Conservation (phyloP, 1,140 invertebrate genomes). For the Bombus affinis region DNA sequence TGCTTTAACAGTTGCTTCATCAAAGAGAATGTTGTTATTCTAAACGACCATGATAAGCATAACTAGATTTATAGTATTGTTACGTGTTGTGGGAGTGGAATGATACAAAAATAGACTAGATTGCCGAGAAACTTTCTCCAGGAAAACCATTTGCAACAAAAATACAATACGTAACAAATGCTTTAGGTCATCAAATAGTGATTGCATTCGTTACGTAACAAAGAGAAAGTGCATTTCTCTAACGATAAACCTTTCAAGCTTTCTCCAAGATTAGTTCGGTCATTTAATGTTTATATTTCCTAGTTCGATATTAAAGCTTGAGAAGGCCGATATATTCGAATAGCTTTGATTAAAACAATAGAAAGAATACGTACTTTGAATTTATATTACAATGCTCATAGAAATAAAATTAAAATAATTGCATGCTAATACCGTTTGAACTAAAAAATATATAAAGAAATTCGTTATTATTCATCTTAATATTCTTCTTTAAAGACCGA, state of each 20-base stretch:
- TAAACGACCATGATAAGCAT: neutral
- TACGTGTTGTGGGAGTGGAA: neutral
- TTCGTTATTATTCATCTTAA: neutral
- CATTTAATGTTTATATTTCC: neutral
- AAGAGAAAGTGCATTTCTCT: constrained; percentile 40
- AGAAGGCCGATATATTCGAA: neutral
- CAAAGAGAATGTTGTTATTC: neutral
- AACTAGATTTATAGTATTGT: neutral
- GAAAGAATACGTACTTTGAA: neutral
- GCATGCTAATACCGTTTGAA: neutral
- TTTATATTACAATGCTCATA: neutral
- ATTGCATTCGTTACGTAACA: constrained; percentile 12
- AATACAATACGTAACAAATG: constrained; percentile 20
- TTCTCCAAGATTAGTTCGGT: constrained; percentile 4
- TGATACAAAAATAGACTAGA: neutral
- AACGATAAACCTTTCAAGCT: constrained; percentile 7
- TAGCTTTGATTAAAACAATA: neutral
- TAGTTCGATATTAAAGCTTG: neutral
- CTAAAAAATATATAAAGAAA: neutral
- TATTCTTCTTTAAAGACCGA: neutral
- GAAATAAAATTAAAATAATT: neutral
- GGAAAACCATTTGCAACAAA: constrained; percentile 22
- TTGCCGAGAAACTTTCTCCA: constrained; percentile 31
- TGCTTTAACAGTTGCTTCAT: neutral
- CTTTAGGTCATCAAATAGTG: constrained; percentile 6